Evolutionary conservation across 2,113 vertebrate genomes (phyloP), one percentile per base, ranked within the genome.

Genomic region (Orthonyx spaldingii): DNA sequence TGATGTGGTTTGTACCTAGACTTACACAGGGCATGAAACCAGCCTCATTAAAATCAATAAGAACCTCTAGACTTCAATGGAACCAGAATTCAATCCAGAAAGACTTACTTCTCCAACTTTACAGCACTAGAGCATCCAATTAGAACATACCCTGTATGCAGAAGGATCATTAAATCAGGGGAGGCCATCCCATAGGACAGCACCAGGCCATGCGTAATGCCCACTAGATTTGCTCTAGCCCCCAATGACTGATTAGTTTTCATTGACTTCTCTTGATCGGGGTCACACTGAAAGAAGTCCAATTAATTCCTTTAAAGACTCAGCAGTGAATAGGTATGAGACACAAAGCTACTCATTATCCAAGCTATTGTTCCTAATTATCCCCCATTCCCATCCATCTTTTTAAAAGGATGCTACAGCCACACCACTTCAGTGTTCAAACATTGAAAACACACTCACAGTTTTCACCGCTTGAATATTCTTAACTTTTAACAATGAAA

Each of bases 401-500:
- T 92, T 88, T 84, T 55, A 59, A 84, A 90, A 90, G 59, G 44
- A 72, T 82, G 46, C 11, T 71, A 60, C 14, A 65, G 33, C n/a
- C 18, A 57, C 28, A 57, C 35, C 32, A 37, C 49, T 85, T 57
- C 30, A 80, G 32, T 28, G 56, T 49, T 87, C 74, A 79, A 76
- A 23, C 46, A 63, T 27, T 77, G 59, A 84, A 89, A 94, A 71
- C 35, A 86, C 35, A 78, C 14, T 84, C 11, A 1, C 9, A 27
- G 50, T 93, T 90, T 92, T 92, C 85, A 79, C 66, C 11, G 12
- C 41, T 74, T 87, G 41, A 66, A 44, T 69, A 72, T 72, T 89
- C 22, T 87, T 75, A 83, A 61, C n/a, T 76, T 93, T 74, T 82
- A 93, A 84, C 44, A 30, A 71, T 42, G 60, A 94, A 96, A 93